Evolutionary conservation across 1,140 invertebrate species (phyloP), one percentile per base, ranked within the genome.

Genomic region (Cyclina sinensis): DNA sequence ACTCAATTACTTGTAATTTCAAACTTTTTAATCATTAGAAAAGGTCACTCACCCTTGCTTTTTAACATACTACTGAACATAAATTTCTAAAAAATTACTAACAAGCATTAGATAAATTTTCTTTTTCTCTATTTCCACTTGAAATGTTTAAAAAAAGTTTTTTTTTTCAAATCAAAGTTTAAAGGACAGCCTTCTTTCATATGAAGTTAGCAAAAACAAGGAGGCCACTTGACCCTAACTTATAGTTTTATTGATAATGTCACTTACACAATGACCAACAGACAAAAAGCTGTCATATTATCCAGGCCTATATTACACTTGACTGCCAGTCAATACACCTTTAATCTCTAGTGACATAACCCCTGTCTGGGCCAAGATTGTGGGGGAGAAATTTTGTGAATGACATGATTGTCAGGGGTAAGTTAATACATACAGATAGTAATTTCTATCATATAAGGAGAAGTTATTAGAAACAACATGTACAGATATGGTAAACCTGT

Each of bases 211-310:
- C 14, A 43, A 43, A 57, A 57, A 57, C 18, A 57, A 68, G 4
- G 11, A 73, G 39, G 68, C 68, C 68, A 73, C 39, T 73, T 46
- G 39, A 73, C 68, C 32, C 21, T 43, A 12, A 73, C 39, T 37
- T 48, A n/a, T 11, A 76, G 73, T 43, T 1, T 46, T 27, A 76
- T 46, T 18, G 32, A 48, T 48, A 0, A 39, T 76, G 73, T 76
- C 73, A 76, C 18, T 51, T 1, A 24, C 48, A 76, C 46, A 76
- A 76, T 48, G 46, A 3, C 32, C 14, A 9, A 30, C 27, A 76
- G 73, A 76, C 73, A 48, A n/a, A 76, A 51, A 51, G n/a, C 32
- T 76, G 73, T 76, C 73, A 46, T 76, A 51, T 76, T 76, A 76
- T 76, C 46, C 32, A 48, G 7, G 39, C 4, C 39, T 37, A 48